Percentiles rank a stretch among this genome's conserved stretches.
Evolutionary conservation across 2,888 invertebrate species (phyloP).

Genomic region (Amblyjoppa fuscipennis): DNA sequence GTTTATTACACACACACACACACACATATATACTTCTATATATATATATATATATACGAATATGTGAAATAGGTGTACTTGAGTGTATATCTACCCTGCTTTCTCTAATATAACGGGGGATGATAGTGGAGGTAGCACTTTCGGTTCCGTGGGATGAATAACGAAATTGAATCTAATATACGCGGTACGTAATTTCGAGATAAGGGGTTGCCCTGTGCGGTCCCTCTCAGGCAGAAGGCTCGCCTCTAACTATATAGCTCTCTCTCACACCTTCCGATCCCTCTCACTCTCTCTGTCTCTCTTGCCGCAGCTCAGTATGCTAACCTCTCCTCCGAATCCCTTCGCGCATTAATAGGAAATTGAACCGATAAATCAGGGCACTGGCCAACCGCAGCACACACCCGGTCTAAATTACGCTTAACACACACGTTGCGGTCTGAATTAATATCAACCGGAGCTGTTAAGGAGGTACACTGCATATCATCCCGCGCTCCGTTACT

Average conservation of each 20-base stretch:
- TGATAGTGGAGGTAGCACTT: constrained; percentile 54
- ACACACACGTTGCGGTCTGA: constrained; percentile 66
- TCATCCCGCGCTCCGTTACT: constrained; percentile 64
- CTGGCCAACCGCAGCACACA: constrained; percentile 64
- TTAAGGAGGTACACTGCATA: constrained; percentile 64
- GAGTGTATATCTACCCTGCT: constrained; percentile 1
- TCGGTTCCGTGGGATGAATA: constrained; percentile 66
- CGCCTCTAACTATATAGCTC: constrained; percentile 12
- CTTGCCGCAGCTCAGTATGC: background rate
- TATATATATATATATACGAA: background rate
- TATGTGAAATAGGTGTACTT: constrained; percentile 5
- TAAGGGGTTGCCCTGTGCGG: constrained; percentile 55
- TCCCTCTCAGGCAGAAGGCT: constrained; percentile 23
- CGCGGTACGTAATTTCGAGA: constrained; percentile 67
- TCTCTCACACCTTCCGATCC: constrained; percentile 18
- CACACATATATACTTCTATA: background rate
- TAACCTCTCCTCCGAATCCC: constrained; percentile 29
- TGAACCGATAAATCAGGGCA: constrained; percentile 67
- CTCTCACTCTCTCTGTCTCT: constrained; percentile 15
- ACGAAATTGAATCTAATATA: constrained; percentile 69
- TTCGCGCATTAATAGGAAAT: constrained; percentile 66
- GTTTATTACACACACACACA: background rate
- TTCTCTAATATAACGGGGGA: constrained; percentile 9
- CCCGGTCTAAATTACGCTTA: constrained; percentile 65
- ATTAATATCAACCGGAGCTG: constrained; percentile 66